Base-by-base conservation (phyloP, 2,888 invertebrate species). In the Athetis lepigone region DNA sequence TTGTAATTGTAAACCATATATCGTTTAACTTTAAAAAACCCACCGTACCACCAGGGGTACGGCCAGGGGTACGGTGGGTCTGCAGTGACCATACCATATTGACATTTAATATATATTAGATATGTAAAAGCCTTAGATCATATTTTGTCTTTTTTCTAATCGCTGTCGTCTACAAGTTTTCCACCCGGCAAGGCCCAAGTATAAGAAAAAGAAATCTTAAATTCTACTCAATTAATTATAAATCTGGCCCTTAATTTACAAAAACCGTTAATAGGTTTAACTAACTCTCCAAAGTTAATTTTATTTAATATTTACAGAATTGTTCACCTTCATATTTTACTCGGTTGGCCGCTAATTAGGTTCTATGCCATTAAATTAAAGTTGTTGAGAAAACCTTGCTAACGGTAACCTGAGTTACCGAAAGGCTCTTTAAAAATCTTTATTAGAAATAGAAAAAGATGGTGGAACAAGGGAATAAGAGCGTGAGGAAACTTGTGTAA, bases 21-120 rank as follows among this genome's bases (percentile, higher is more conserved):
- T 61, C 70, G 61, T 61, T 61, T 76, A 64, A 64, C 27, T 55
- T 51, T 42, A 25, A 25, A 51, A 29, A 58, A 45, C 40, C n/a
- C n/a, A n/a, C n/a, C n/a, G n/a, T n/a, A n/a, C n/a, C n/a, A n/a
- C n/a, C n/a, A n/a, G n/a, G n/a, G n/a, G n/a, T n/a, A n/a, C n/a
- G n/a, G n/a, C n/a, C n/a, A n/a, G n/a, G n/a, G n/a, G n/a, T n/a
- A n/a, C n/a, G n/a, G n/a, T n/a, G n/a, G n/a, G n/a, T n/a, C n/a
- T n/a, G n/a, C n/a, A n/a, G n/a, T n/a, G n/a, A n/a, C n/a, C n/a
- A n/a, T n/a, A n/a, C n/a, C n/a, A n/a, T n/a, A n/a, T n/a, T n/a
- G n/a, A n/a, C n/a, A n/a, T n/a, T n/a, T n/a, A n/a, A n/a, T n/a
- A n/a, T n/a, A n/a, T n/a, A n/a, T n/a, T n/a, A n/a, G n/a, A 55